Conservation (phyloP, 2,888 invertebrate species). For the Dasypogon diadema region DNA sequence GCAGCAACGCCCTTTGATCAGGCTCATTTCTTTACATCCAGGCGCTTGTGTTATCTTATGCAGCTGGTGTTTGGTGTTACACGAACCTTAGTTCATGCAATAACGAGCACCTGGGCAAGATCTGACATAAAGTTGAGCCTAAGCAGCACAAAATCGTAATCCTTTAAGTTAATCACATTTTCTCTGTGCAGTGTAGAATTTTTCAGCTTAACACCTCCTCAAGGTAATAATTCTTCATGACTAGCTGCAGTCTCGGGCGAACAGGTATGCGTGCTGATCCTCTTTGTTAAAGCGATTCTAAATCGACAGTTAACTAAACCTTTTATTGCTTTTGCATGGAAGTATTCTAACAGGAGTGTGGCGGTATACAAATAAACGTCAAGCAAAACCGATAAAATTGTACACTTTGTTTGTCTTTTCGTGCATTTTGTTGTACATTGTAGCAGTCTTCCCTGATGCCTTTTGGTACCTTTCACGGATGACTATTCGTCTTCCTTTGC, state of each 20-base stretch:
- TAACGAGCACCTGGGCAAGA: conserved; percentile 32
- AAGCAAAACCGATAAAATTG: conserved; percentile 1
- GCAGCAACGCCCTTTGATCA: conserved; percentile 24
- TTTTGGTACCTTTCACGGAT: conserved; percentile 22
- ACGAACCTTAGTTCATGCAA: background rate
- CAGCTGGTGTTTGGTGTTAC: background rate
- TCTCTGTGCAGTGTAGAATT: conserved; percentile 17
- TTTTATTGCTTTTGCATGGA: background rate
- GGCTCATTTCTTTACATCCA: conserved; percentile 20
- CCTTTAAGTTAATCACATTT: conserved; percentile 45
- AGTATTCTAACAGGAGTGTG: background rate
- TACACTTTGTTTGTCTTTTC: background rate
- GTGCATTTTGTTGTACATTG: background rate
- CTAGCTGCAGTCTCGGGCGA: background rate
- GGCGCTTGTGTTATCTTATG: conserved; percentile 1
- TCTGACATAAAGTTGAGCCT: conserved; percentile 36
- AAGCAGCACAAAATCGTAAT: conserved; percentile 38
- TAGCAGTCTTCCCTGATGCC: background rate
- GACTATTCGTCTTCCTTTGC: conserved; percentile 10
- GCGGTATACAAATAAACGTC: conserved; percentile 19
- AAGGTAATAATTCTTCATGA: conserved; percentile 34
- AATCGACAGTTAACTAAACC: background rate
- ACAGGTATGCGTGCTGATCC: conserved; percentile 21
- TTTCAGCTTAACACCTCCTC: conserved; percentile 47
- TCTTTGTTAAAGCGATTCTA: conserved; percentile 9